Evolutionary conservation across 2,797 vertebrate genomes (phyloP).

Genomic region (Lacerta bilineata): DNA sequence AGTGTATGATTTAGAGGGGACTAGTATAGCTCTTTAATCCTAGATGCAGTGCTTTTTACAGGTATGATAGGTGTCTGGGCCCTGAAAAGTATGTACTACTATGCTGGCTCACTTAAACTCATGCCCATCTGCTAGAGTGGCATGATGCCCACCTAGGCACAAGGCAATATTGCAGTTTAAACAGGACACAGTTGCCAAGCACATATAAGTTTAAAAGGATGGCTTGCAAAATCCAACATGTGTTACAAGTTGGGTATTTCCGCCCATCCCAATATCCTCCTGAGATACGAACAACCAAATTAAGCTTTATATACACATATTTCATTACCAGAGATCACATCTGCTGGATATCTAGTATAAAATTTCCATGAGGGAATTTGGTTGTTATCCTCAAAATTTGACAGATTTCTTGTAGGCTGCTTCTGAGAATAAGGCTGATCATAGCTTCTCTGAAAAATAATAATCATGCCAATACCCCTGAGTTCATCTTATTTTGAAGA

Average conservation of each 20-base stretch:
- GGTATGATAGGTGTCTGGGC: slow-evolving; percentile 47
- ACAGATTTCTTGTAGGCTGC: slow-evolving; percentile 46
- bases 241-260: slow-evolving; percentile 36
- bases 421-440: slow-evolving; percentile 45
- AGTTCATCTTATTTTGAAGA: slow-evolving; percentile 46
- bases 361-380: slow-evolving; percentile 30
- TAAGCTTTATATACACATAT: slow-evolving; percentile 22
- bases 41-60: slow-evolving; percentile 31
- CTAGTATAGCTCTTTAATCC: slow-evolving; percentile 19
- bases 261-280: slow-evolving; percentile 47
- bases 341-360: slow-evolving; percentile 43
- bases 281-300: slow-evolving; percentile 45
- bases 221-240: slow-evolving; percentile 62
- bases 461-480: slow-evolving; percentile 46
- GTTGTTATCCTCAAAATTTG: slow-evolving; percentile 53
- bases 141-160: slow-evolving; percentile 70
- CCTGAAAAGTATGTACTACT: slow-evolving; percentile 57
- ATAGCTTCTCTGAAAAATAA: slow-evolving; percentile 47
- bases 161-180: slow-evolving; percentile 77
- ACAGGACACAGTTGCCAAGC: slow-evolving; percentile 68
- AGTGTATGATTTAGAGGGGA: slow-evolving; percentile 33
- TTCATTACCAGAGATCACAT: slow-evolving; percentile 4
- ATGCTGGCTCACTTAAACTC: slow-evolving; percentile 49
- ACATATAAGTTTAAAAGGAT: slow-evolving; percentile 62
- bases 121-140: slow-evolving; percentile 79